Conservation (phyloP, 2,113 vertebrate species). For the Mustelus asterias region DNA sequence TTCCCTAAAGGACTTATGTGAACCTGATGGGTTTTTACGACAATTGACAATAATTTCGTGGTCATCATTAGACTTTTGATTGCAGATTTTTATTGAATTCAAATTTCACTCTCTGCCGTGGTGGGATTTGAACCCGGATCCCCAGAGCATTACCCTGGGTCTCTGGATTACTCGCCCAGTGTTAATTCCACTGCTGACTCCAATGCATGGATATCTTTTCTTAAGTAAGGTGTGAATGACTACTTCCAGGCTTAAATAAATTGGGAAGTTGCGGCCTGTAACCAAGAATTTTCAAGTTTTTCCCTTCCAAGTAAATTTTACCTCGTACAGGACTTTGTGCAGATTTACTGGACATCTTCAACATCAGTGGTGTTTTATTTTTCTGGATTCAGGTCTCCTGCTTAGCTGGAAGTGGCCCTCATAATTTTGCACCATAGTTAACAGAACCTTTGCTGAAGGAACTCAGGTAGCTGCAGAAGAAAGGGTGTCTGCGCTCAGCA, state of each 20-base stretch:
- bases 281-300: background rate
- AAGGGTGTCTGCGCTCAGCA: background rate
- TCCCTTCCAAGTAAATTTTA: background rate
- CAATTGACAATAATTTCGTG: too few relatives aligned
- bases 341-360: background rate
- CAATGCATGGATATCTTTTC: too few relatives aligned
- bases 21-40: too few relatives aligned
- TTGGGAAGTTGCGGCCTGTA: background rate
- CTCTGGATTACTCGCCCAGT: too few relatives aligned
- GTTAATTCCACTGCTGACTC: too few relatives aligned
- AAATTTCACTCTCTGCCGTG: too few relatives aligned
- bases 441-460: conserved; percentile 5
- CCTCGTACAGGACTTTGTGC: background rate
- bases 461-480: background rate
- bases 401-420: background rate
- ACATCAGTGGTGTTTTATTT: background rate
- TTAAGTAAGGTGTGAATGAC: background rate
- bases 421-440: background rate
- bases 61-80: too few relatives aligned
- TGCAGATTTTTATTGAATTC: too few relatives aligned
- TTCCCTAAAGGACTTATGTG: too few relatives aligned
- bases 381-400: background rate
- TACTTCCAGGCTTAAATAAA: background rate
- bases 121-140: too few relatives aligned
- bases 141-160: too few relatives aligned